A percentile compares a stretch with the other conserved stretches of the same genome.
Evolutionary conservation across 2,888 invertebrate species (phyloP).

Genomic region (Nasonovia ribisnigri): DNA sequence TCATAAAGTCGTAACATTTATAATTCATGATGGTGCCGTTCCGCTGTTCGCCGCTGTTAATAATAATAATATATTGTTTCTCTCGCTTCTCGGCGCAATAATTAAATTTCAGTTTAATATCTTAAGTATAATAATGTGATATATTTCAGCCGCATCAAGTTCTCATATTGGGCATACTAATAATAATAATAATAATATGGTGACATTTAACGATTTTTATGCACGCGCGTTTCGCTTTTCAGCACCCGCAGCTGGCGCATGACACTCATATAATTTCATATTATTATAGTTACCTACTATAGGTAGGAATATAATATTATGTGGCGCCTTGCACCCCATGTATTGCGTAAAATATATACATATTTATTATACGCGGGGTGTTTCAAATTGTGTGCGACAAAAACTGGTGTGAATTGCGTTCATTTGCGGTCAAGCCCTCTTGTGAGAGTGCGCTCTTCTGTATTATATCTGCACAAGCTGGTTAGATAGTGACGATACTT

Average conservation of each 20-base stretch:
- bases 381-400: neutral
- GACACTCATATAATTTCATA: neutral
- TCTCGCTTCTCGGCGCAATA: neutral
- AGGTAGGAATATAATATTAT: neutral
- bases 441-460: neutral
- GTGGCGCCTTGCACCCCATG: neutral
- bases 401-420: neutral
- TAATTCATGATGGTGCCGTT: slow-evolving; percentile 3
- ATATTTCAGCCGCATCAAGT: neutral
- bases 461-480: neutral
- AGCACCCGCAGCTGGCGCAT: neutral
- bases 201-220: neutral
- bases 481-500: neutral
- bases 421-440: neutral
- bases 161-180: neutral
- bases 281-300: neutral
- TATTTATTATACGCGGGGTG: neutral
- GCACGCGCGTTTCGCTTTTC: neutral
- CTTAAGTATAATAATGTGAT: slow-evolving; percentile 12
- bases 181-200: neutral
- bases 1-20: neutral
- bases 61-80: slow-evolving; percentile 6
- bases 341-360: neutral
- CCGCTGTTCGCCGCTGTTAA: neutral
- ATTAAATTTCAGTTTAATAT: slow-evolving; percentile 22